phyloP scores from a whole-genome alignment of 2,797 vertebrate species.

The Triplophysa yarkandensis region DNA sequence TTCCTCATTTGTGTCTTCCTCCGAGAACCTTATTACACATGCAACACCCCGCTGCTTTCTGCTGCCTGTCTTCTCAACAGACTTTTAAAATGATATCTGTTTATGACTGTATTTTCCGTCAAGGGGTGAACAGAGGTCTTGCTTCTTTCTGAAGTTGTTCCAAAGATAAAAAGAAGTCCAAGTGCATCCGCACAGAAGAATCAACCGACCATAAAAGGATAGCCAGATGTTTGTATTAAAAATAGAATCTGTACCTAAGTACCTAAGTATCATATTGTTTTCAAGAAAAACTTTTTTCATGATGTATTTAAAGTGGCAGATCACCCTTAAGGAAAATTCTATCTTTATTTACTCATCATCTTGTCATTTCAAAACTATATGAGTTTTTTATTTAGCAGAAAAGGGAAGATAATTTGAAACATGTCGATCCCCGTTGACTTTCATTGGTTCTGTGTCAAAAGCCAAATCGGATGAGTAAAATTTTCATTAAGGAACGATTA shows the following conservation, averaged over 20 bases:
- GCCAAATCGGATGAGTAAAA: no score
- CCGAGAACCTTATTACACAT: constrained; percentile 43
- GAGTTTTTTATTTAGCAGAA: no score
- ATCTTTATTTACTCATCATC: no score
- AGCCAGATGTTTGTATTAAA: neutral
- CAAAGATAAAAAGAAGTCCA: constrained; percentile 1
- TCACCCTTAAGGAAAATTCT: no score
- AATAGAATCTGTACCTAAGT: neutral
- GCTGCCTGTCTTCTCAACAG: neutral
- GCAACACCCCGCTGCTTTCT: constrained; percentile 24
- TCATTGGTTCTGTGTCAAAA: no score
- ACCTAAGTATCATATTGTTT: no score
- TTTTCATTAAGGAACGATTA: no score
- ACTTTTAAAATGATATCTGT: constrained; percentile 23
- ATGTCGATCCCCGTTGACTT: no score
- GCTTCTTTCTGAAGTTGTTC: neutral
- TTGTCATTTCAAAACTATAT: no score
- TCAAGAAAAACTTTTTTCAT: no score
- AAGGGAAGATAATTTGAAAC: no score
- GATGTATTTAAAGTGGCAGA: no score
- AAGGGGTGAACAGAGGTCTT: neutral
- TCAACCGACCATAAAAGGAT: neutral
- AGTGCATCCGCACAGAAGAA: neutral
- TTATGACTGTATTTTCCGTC: constrained; percentile 1
- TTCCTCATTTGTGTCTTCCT: constrained; percentile 42